phyloP scores from a whole-genome alignment of 2,888 invertebrate species.

The Plusia festucae region DNA sequence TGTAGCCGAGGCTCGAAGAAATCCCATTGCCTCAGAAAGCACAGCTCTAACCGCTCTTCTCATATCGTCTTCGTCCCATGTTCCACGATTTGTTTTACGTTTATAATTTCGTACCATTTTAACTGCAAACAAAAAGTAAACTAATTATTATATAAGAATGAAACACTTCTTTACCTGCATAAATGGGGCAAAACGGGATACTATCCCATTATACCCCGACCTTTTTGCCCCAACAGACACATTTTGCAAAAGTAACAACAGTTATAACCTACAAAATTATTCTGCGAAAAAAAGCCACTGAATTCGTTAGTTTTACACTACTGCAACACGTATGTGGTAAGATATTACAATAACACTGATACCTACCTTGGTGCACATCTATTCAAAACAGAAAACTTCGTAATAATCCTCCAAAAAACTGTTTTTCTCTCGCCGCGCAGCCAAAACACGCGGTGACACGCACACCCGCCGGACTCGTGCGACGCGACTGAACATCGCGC shows the following conservation, averaged over 20 bases:
- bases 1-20: slow-evolving; percentile 25
- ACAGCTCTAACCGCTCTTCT: slow-evolving; percentile 29
- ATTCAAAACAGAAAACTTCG: slow-evolving; percentile 18
- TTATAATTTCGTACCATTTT: neutral
- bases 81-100: slow-evolving; percentile 23
- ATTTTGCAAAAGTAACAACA: slow-evolving; percentile 20
- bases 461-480: slow-evolving; percentile 14
- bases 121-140: neutral
- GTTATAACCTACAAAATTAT: slow-evolving; percentile 24
- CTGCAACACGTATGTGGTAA: slow-evolving; percentile 17
- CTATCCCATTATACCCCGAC: too few species aligned
- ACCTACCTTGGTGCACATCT: slow-evolving; percentile 14
- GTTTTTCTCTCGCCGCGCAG: slow-evolving; percentile 23
- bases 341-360: slow-evolving; percentile 8
- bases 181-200: neutral
- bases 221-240: slow-evolving; percentile 20
- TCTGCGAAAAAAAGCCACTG: slow-evolving; percentile 19
- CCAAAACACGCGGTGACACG: slow-evolving; percentile 20
- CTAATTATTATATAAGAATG: neutral
- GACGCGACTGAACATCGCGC: slow-evolving; percentile 22
- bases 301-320: slow-evolving; percentile 28
- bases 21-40: slow-evolving; percentile 26
- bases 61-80: slow-evolving; percentile 33
- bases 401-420: slow-evolving; percentile 14
- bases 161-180: neutral